These are phyloP conservation scores for Amazonetta brasiliensis DNA, from an alignment of 2,797 vertebrate species.

Conservation along the genomic window DNA sequence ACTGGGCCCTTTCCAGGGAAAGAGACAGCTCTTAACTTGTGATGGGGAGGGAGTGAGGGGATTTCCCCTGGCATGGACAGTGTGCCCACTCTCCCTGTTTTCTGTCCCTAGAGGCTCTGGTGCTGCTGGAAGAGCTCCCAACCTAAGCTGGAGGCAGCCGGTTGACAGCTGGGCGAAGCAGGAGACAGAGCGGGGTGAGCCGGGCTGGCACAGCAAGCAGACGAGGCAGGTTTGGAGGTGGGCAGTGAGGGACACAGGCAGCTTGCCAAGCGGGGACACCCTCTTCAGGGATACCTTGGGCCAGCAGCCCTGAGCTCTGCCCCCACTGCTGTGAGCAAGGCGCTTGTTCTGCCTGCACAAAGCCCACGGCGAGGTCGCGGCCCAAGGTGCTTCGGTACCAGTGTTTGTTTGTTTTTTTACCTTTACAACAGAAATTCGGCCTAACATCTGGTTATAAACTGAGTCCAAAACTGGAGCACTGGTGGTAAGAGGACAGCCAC, in stretches of 20 bases:
- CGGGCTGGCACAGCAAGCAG: conserved; percentile 27
- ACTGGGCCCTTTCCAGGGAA: neutral
- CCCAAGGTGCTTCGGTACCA: conserved; percentile 32
- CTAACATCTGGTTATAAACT: conserved; percentile 76
- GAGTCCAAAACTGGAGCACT: conserved; percentile 70
- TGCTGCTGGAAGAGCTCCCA: conserved; percentile 19
- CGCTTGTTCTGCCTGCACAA: neutral
- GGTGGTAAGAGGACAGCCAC: conserved; percentile 69
- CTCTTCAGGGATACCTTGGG: neutral
- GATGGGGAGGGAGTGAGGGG: neutral
- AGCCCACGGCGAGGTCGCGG: conserved; percentile 33
- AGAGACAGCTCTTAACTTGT: neutral
- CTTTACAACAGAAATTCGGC: conserved; percentile 75
- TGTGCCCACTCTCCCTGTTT: neutral
- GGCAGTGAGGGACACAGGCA: neutral
- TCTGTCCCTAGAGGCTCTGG: conserved; percentile 11
- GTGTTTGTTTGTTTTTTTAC: conserved; percentile 40
- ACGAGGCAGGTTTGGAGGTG: conserved; percentile 7
- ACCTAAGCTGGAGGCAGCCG: conserved; percentile 33
- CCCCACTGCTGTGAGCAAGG: neutral
- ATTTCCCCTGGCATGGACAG: neutral
- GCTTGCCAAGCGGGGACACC: neutral
- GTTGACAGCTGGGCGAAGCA: neutral
- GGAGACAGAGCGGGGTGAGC: neutral
- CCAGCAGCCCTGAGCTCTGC: neutral